Conservation (phyloP, 2,888 invertebrate genomes). For the Dysmachus trigonus region DNA sequence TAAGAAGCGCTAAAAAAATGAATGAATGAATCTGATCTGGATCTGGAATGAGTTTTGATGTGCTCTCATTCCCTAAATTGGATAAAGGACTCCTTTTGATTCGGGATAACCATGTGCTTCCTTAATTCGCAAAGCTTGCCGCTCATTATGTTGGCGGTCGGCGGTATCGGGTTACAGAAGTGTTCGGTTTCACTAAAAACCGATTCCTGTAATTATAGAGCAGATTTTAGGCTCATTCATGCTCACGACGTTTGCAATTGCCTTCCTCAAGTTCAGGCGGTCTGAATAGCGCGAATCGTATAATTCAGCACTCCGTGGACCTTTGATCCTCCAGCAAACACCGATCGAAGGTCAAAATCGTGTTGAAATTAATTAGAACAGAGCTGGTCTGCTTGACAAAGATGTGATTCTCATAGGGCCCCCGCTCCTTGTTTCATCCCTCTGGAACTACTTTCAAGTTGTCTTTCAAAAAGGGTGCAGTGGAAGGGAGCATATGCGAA, state of each 20-base stretch:
- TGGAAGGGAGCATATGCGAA: slow-evolving; percentile 23
- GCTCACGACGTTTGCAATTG: slow-evolving; percentile 28
- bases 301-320: slow-evolving; percentile 39
- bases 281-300: slow-evolving; percentile 30
- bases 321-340: slow-evolving; percentile 45
- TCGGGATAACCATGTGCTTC: slow-evolving; percentile 51
- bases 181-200: slow-evolving; percentile 48
- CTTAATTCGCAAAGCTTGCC: slow-evolving; percentile 53
- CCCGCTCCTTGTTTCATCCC: background rate
- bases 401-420: background rate
- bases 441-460: background rate
- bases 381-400: background rate
- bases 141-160: slow-evolving; percentile 49
- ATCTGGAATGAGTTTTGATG: slow-evolving; percentile 49
- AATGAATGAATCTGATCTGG: background rate
- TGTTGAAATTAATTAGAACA: slow-evolving; percentile 53
- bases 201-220: slow-evolving; percentile 46
- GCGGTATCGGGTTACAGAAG: slow-evolving; percentile 47
- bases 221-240: slow-evolving; percentile 13
- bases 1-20: background rate
- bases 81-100: slow-evolving; percentile 17
- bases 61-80: slow-evolving; percentile 38
- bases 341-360: slow-evolving; percentile 52
- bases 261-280: slow-evolving; percentile 25
- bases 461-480: slow-evolving; percentile 10